These are phyloP conservation scores for Uloborus diversus DNA, from an alignment of 1,140 invertebrate species.

Conservation along the genomic window DNA sequence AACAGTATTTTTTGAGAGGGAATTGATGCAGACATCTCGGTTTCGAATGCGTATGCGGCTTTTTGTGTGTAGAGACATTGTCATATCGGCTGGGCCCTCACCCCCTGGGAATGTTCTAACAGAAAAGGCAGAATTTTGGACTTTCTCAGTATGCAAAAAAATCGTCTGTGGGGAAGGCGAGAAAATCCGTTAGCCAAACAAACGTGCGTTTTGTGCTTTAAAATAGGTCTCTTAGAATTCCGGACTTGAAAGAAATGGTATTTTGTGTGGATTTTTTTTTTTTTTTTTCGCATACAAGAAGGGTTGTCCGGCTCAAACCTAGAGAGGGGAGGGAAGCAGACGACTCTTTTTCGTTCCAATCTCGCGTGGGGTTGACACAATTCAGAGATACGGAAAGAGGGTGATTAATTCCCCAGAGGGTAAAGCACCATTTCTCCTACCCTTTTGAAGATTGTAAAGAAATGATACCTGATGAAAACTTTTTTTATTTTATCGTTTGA, in stretches of 20 bases:
- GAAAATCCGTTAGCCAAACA: slow-evolving; percentile 21
- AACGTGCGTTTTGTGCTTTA: slow-evolving; percentile 26
- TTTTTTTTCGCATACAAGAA: not conserved
- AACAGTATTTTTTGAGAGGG: not conserved
- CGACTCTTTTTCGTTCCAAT: not conserved
- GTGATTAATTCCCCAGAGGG: not conserved
- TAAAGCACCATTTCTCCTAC: no score
- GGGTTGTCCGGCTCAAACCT: not conserved
- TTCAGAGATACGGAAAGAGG: not conserved
- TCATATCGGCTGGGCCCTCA: not conserved
- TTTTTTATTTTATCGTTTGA: no score
- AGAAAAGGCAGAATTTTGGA: not conserved
- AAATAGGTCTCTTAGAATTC: slow-evolving; percentile 17
- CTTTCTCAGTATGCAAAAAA: slow-evolving; percentile 38
- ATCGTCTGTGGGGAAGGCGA: not conserved
- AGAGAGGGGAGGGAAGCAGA: not conserved
- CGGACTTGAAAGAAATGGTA: not conserved
- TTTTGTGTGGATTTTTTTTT: no score
- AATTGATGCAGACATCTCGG: slow-evolving; percentile 10
- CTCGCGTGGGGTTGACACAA: not conserved
- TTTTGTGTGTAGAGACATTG: slow-evolving; percentile 1
- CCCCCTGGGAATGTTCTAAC: slow-evolving; percentile 11
- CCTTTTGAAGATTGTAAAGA: no score
- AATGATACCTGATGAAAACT: no score
- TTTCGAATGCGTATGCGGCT: not conserved